Base-by-base conservation (phyloP, 2,888 invertebrate genomes). In the Uloborus plumipes region DNA sequence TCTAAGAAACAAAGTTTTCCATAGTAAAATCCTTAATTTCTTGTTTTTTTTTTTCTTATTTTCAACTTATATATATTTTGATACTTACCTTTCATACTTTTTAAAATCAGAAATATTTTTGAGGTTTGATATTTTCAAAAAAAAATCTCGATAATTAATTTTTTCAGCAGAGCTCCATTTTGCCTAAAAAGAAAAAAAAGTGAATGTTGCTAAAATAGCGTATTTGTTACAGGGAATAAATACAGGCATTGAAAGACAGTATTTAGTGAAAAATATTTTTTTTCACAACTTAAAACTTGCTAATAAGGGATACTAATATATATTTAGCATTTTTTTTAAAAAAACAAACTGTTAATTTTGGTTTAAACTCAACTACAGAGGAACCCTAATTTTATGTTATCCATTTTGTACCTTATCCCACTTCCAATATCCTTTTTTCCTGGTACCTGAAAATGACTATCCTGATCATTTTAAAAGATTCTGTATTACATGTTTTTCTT, bases 91-190 rank as follows among this genome's bases (percentile, higher is more conserved):
- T 76, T 69, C 76, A 62, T 62, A 53, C 20, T 18, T 76, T 55
- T 39, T 61, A 31, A 20, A 15, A 22, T 39, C 15, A 58, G 20
- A 15, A 9, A 78, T 58, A 7, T 49, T 64, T 65, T 71, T 78
- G 16, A 59, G 55, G 15, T 64, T 26, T 11, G 74, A 62, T 13
- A 81, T 18, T 47, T 70, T 69, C 14, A 58, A 64, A 16, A 81
- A 75, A 39, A 81, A 81, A 39, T 74, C 69, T 15, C 26, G 7
- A 50, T 81, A 81, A n/a, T 74, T 70, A 18, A 81, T 55, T 59
- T 81, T 81, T 70, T 65, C 74, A 70, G n/a, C 6, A 15, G 66
- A 55, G 49, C 64, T 59, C 26, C 70, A 16, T 11, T 70, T 59
- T 49, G 69, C 22, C 71, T 72, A 58, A 50, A 65, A 50, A 3